Evolutionary conservation across 2,113 vertebrate species (phyloP), one percentile per base, ranked within the genome.

Genomic region (Peromyscus polionotus): DNA sequence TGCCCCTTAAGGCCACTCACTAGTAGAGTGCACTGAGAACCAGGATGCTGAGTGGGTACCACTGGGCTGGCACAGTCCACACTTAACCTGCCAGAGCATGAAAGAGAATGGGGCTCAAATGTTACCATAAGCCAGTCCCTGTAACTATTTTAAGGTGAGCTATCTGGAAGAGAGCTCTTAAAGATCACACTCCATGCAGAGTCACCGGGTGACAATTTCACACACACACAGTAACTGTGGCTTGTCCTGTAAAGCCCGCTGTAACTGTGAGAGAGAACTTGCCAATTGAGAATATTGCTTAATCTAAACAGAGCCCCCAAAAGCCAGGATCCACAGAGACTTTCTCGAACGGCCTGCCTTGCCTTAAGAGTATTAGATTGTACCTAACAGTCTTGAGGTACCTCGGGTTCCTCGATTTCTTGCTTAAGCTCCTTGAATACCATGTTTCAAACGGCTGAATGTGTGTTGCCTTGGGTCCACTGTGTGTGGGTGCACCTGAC

Each of bases 361-460:
- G 31, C 31, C 36, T 72, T 0, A 63, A 81, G 28, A 28, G 2
- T 5, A 12, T 63, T 61, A 51, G 7, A 19, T 1, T 61, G 36
- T 36, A 31, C 1, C 0, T 17, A 28, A 4, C 1, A 8, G 31
- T 19, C 77, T 65, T 0, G 0, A 31, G n/a, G 24, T n/a, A 4
- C 77, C 0, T 6, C 13, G 0, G 45, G 3, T 36, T 45, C 72
- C 31, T 45, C 39, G 20, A 26, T 39, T 0, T 3, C 61, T 57
- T 48, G 31, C 39, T 59, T 24, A 68, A 13, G 4, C 16, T 45
- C 2, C 42, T 36, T 31, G 48, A 20, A 39, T n/a, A 10, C 57
- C 28, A 45, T 61, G 4, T 45, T 70, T 54, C 6, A 39, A 16
- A 20, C 7, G 2, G 3, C 5, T 1, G 3, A 7, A 3, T 10